These are phyloP conservation scores for Heteronetta atricapilla DNA, from an alignment of 2,113 vertebrate species.

Conservation along the genomic window DNA sequence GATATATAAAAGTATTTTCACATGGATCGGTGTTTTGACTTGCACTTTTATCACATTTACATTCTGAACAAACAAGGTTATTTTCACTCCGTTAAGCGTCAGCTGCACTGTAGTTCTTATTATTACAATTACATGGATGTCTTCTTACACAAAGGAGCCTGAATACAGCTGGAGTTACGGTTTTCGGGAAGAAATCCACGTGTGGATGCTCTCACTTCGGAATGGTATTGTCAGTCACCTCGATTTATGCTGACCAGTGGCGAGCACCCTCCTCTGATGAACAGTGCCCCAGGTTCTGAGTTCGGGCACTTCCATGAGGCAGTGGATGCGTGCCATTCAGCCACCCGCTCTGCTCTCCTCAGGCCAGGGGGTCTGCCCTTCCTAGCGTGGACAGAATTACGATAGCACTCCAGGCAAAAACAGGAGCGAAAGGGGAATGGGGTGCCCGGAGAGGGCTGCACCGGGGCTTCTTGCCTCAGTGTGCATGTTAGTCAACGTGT, in stretches of 20 bases:
- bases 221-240: not conserved
- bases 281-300: not conserved
- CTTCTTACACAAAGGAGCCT: not conserved
- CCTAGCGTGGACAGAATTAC: not conserved
- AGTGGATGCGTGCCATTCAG: not conserved
- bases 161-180: not conserved
- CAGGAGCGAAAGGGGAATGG: not conserved
- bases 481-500: not conserved
- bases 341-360: not conserved
- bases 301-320: not conserved
- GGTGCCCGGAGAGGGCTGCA: not conserved
- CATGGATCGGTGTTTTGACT: not conserved
- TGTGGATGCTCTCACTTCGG: not conserved
- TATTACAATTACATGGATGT: not conserved
- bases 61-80: not conserved
- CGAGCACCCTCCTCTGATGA: not conserved
- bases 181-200: not conserved
- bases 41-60: not conserved
- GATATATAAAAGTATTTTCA: not conserved
- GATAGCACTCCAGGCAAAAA: not conserved
- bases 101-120: not conserved
- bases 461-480: conserved; percentile 2
- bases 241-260: not conserved
- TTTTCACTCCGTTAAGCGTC: not conserved
- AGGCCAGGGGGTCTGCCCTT: not conserved